These are phyloP conservation scores for Mormyrops boulengeri DNA, from an alignment of 2,797 vertebrate genomes.

Conservation along the genomic window DNA sequence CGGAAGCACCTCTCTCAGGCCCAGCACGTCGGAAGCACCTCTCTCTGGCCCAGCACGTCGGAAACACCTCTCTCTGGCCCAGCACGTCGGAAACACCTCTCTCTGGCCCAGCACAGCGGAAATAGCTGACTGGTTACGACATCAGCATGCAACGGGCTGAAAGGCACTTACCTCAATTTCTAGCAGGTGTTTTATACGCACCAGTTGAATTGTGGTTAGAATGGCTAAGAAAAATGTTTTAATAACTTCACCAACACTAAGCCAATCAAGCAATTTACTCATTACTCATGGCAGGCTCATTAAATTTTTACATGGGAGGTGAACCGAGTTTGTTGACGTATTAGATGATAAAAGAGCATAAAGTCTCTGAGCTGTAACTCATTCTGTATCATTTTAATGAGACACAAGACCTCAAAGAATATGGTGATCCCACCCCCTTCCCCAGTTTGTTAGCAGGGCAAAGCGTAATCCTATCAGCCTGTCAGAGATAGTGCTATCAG, in stretches of 20 bases:
- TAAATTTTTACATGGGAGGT: not conserved
- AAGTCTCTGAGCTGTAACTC: conserved; percentile 10
- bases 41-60: no score
- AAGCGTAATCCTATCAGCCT: not conserved
- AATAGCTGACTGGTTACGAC: not conserved
- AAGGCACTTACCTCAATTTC: not conserved
- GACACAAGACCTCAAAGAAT: conserved; percentile 10
- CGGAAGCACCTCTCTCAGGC: no score
- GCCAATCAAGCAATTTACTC: not conserved
- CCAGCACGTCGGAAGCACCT: no score
- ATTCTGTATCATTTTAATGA: conserved; percentile 9
- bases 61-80: no score
- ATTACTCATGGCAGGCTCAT: not conserved
- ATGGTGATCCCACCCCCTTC: not conserved
- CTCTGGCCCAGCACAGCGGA: not conserved
- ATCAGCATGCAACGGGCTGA: not conserved
- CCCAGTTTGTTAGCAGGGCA: conserved; percentile 33
- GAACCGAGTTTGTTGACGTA: not conserved
- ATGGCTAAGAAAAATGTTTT: not conserved
- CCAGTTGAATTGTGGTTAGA: not conserved
- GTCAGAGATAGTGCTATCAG: not conserved
- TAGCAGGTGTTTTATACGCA: not conserved
- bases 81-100: not conserved
- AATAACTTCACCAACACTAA: not conserved
- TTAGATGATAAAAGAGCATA: conserved; percentile 8